Conservation (phyloP, 2,888 invertebrate genomes). For the Scaptodrosophila latifasciaeformis region DNA sequence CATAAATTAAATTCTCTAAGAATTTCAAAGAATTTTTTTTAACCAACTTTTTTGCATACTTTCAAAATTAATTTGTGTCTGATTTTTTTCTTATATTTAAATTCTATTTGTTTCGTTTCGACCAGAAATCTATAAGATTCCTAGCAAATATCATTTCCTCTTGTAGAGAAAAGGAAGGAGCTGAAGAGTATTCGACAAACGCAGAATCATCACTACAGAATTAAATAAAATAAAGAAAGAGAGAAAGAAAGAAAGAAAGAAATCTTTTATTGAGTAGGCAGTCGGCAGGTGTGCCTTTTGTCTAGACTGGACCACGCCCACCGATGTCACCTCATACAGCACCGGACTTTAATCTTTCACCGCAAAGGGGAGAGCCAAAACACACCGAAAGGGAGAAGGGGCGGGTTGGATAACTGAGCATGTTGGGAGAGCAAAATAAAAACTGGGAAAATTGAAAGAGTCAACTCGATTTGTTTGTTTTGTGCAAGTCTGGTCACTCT, state of each 20-base stretch:
- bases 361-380: background rate
- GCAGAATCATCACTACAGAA: slow-evolving; percentile 25
- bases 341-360: no score
- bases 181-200: background rate
- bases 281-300: slow-evolving; percentile 3
- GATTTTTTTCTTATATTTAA: no score
- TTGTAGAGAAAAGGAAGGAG: no score
- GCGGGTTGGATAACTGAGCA: slow-evolving; percentile 30
- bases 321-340: slow-evolving; percentile 26
- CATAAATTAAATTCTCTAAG: no score
- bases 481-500: no score
- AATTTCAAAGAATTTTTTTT: no score
- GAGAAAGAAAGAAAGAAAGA: background rate
- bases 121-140: no score
- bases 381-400: background rate
- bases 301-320: slow-evolving; percentile 43
- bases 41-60: no score
- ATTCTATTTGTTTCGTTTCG: no score
- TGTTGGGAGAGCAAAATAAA: slow-evolving; percentile 18
- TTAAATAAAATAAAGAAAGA: slow-evolving; percentile 12
- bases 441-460: slow-evolving; percentile 58
- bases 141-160: no score
- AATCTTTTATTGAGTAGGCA: no score
- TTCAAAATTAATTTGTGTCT: no score
- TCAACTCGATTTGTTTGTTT: slow-evolving; percentile 61